These are phyloP conservation scores for Teleiodes luculella DNA, from an alignment of 2,888 invertebrate species.

Conservation along the genomic window DNA sequence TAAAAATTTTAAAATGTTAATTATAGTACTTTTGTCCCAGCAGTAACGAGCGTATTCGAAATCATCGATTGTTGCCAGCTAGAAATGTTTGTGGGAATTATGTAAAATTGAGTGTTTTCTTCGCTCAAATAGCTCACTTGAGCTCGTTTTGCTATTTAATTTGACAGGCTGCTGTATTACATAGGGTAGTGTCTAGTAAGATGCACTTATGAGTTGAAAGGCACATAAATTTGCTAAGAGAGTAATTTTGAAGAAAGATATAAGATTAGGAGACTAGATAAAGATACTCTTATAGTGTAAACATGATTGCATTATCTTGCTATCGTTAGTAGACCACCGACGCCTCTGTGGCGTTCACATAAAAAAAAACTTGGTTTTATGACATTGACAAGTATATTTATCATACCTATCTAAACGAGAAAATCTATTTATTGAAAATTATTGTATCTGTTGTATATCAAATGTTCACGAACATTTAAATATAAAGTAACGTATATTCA, in stretches of 20 bases:
- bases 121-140: slow-evolving; percentile 2
- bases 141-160: not conserved
- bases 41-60: not conserved
- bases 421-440: slow-evolving; percentile 20
- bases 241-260: no score
- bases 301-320: no score
- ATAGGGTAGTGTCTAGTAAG: not conserved
- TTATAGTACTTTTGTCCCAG: not conserved
- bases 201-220: slow-evolving; percentile 11
- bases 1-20: not conserved
- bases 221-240: not conserved
- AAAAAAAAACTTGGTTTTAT: no score
- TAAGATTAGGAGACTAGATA: no score
- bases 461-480: not conserved
- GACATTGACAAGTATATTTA: slow-evolving; percentile 10
- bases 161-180: not conserved
- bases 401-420: slow-evolving; percentile 19
- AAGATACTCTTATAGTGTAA: no score
- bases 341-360: no score
- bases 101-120: no score
- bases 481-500: slow-evolving; percentile 9
- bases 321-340: no score
- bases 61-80: not conserved
- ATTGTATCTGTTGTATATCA: slow-evolving; percentile 18
- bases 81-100: not conserved